A percentile compares a stretch with the other conserved stretches of the same genome.
Evolutionary conservation across 2,797 vertebrate genomes (phyloP).

Genomic region (Coilia nasus): DNA sequence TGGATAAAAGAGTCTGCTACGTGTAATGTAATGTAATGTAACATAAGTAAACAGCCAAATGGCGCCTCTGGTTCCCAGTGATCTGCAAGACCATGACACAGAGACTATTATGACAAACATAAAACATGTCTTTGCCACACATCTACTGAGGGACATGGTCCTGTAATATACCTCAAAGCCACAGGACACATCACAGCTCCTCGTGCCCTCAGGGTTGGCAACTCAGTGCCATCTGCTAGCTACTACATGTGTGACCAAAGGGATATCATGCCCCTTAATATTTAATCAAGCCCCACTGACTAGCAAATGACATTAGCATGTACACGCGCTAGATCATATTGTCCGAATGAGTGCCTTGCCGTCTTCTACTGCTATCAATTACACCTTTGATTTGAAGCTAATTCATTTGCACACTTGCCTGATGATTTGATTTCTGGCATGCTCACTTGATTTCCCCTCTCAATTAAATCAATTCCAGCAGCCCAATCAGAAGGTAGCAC

Average conservation of each 20-base stretch:
- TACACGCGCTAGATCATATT: conserved; percentile 73
- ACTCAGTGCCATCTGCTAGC: conserved; percentile 51
- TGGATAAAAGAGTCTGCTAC: too few species aligned
- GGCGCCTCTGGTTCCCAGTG: too few species aligned
- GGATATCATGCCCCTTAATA: conserved; percentile 70
- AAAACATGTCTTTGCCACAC: conserved; percentile 41
- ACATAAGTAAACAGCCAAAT: too few species aligned
- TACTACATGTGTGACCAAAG: conserved; percentile 43
- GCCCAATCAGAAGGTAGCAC: conserved; percentile 76
- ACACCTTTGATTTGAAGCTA: conserved; percentile 83
- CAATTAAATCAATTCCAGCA: conserved; percentile 83
- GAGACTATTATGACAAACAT: background rate
- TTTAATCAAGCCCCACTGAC: conserved; percentile 75
- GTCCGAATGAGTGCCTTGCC: conserved; percentile 75
- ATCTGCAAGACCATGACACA: background rate
- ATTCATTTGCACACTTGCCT: conserved; percentile 78
- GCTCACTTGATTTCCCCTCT: conserved; percentile 82
- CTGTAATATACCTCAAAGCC: conserved; percentile 32
- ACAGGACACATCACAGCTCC: conserved; percentile 53
- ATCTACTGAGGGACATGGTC: conserved; percentile 25
- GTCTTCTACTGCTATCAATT: conserved; percentile 79
- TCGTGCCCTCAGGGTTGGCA: conserved; percentile 38
- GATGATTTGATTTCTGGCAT: conserved; percentile 81
- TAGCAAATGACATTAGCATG: conserved; percentile 78
- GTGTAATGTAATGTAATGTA: too few species aligned